A percentile compares a stretch with the other conserved stretches of the same genome.
Evolutionary conservation across 2,888 invertebrate species (phyloP).

Genomic region (Drosophila histrio): DNA sequence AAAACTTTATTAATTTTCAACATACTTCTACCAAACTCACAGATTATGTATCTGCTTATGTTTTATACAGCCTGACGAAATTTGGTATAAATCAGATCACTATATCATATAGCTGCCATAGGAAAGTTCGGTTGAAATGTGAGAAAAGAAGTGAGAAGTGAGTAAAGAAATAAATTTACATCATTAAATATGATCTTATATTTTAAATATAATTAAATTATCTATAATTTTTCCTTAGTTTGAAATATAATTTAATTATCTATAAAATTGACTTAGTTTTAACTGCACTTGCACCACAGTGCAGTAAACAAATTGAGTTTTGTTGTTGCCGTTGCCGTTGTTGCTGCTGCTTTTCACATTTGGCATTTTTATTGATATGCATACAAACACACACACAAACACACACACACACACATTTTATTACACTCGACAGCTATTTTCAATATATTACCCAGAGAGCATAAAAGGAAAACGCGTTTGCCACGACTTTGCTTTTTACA

Average conservation of each 20-base stretch:
- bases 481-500: conserved; percentile 65
- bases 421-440: conserved; percentile 81
- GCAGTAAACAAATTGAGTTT: conserved; percentile 74
- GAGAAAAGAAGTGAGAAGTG: too few species aligned
- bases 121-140: too few species aligned
- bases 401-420: conserved; percentile 68
- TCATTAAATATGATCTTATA: too few species aligned
- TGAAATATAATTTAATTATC: not conserved
- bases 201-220: not conserved
- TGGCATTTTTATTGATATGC: conserved; percentile 77
- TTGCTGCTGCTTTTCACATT: conserved; percentile 67
- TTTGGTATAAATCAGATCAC: too few species aligned
- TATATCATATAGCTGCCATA: too few species aligned
- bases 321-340: conserved; percentile 48
- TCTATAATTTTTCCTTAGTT: not conserved
- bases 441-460: conserved; percentile 78
- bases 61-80: too few species aligned
- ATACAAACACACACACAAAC: conserved; percentile 53
- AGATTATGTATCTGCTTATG: too few species aligned
- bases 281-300: conserved; percentile 21
- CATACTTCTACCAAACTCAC: too few species aligned
- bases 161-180: too few species aligned
- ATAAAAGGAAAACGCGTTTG: conserved; percentile 68
- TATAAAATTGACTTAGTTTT: not conserved
- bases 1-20: too few species aligned